Base-by-base conservation (phyloP, 2,113 vertebrate species). In the Plecturocebus donacophilus region DNA sequence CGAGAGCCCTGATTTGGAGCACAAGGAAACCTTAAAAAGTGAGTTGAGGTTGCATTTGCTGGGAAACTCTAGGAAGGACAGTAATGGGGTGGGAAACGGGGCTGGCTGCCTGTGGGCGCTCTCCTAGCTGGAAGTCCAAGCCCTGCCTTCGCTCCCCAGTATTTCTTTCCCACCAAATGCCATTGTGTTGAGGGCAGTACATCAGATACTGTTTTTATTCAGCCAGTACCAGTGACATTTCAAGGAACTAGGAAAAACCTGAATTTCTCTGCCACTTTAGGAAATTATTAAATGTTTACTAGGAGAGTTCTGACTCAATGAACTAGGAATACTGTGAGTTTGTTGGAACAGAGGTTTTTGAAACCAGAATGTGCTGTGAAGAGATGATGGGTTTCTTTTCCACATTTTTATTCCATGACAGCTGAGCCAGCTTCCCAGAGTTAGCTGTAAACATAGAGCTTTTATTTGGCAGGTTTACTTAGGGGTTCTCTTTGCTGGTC, bases 21-120 rank as follows among this genome's bases (percentile, higher is more conserved):
- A 52, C 84, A 45, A 49, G 88, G 75, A 92, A 32, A 21, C 27
- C 75, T 61, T 17, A 35, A 61, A 87, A 56, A 73, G 97, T 97
- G 90, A 98, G 97, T 97, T 2, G 32, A 42, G 32, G 21, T 9
- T 61, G 68, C 56, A 38, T 75, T 73, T 86, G 38, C 76, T 32
- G 87, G 93, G 35, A 52, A 70, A 30, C 42, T n/a, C 30, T 40
- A 35, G 70, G 21, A 80, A 42, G 81, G 45, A 17, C n/a, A 19
- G 35, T 11, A 14, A 23, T 10, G 7, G 71, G 12, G 68, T 16
- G 75, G 71, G 35, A 10, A 38, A 19, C 6, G 27, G 76, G n/a
- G 25, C 54, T 2, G 40, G 76, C 87, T 73, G 58, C 75, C 20
- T 27, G 64, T 0, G 0, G 21, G 40, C n/a, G 27, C 52, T 82